Percentiles rank a stretch among this genome's conserved stretches.
Evolutionary conservation across 2,888 invertebrate genomes (phyloP).

Genomic region (Entomobrya multifasciata): DNA sequence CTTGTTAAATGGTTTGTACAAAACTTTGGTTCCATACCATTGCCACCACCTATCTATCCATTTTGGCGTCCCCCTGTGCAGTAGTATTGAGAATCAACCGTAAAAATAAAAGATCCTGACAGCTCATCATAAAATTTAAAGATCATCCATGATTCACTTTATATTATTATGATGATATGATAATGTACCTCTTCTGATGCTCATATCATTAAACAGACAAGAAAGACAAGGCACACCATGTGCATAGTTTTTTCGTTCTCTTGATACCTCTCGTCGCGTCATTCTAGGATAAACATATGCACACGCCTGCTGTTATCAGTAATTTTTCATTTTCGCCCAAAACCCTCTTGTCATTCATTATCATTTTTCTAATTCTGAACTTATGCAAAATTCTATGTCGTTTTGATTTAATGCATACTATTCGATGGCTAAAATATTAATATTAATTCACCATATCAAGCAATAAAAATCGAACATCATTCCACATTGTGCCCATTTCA

Average conservation of each 20-base stretch:
- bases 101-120: conserved; percentile 45
- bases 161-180: conserved; percentile 27
- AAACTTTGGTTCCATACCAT: neutral
- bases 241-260: neutral
- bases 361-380: neutral
- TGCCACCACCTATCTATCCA: conserved; percentile 1
- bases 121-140: conserved; percentile 40
- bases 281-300: conserved; percentile 27
- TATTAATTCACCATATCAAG: neutral
- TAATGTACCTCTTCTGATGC: neutral
- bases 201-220: conserved; percentile 2
- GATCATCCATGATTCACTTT: conserved; percentile 18
- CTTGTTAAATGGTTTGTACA: conserved; percentile 18
- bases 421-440: too few species aligned
- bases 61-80: conserved; percentile 54
- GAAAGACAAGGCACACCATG: neutral
- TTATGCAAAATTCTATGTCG: too few species aligned
- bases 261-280: neutral
- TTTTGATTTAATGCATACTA: too few species aligned
- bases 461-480: neutral
- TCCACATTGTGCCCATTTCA: neutral
- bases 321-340: conserved; percentile 42
- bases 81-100: conserved; percentile 8
- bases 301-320: conserved; percentile 44
- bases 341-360: neutral